Evolutionary conservation across 2,113 vertebrate genomes (phyloP), one percentile per base, ranked within the genome.

Genomic region (Charadrius vociferus): DNA sequence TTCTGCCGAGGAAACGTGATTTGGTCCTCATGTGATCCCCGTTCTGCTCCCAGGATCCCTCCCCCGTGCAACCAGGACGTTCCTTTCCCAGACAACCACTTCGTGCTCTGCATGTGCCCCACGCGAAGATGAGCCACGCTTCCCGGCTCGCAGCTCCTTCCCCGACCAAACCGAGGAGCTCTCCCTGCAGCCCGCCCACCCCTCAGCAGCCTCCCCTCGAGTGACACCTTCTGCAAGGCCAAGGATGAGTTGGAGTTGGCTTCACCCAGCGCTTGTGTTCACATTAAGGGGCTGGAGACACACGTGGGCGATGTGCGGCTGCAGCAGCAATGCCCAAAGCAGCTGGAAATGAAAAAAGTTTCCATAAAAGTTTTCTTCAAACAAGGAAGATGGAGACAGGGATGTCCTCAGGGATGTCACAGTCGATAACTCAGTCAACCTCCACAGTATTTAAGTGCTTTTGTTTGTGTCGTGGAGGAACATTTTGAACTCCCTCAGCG

Each of bases 281-380:
- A 17, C 27, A 1, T 14, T 16, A 24, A 27, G 29, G 67, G 29
- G 20, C 43, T 37, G 47, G 16, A 36, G 63, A 30, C 22, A 12
- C 56, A 10, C 0, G 0, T 2, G 6, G 5, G n/a, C 10, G 41
- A 45, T 3, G 21, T 2, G 9, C 22, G 24, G 39, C 29, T 19
- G 36, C 6, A 5, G 37, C 72, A 77, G 37, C 32, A 45, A 7
- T 10, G 10, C 43, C 81, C 6, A 1, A n/a, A 41, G 30, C 34
- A 2, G n/a, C 43, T 49, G 65, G 52, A 37, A 93, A 7, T 0
- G 6, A 18, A 39, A 61, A 37, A 61, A 10, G 21, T 9, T n/a
- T 23, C 22, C n/a, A 0, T 27, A 20, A 10, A 63, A 23, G 9
- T 26, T 55, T 75, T 56, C 32, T 59, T 63, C 32, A 15, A 17